Evolutionary conservation across 2,113 vertebrate genomes (phyloP), one percentile per base, ranked within the genome.

Genomic region (Scopus umbretta): DNA sequence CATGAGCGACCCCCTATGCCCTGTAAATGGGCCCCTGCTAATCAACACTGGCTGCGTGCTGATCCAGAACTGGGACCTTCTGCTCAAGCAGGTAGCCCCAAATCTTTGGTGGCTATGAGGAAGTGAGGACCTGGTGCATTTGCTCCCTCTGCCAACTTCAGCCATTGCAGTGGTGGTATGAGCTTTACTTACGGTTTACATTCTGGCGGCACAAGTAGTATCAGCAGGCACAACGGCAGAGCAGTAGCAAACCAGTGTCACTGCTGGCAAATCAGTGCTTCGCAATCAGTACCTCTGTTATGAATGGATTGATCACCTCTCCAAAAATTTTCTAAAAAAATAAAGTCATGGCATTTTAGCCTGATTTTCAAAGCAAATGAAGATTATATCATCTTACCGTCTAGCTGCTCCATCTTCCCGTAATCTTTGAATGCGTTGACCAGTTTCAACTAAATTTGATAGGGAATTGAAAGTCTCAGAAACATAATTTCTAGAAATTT

Each of bases 131-230:
- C 8, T 38, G 17, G 7, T 32, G 6, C 11, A 15, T 61, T 61
- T 72, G 26, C 40, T 65, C 17, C 38, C 23, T 65, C 49, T 95
- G 62, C 26, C n/a, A 55, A 26, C 29, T 91, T 61, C 58, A 76
- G 1, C 8, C 1, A 4, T 10, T 22, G 18, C 2, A 15, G 47
- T 7, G 13, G 32, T 61, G 21, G 32, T 1, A 0, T 3, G 8
- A 88, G 25, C 6, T 79, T 78, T 62, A 34, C 21, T 67, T 72
- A 20, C 38, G 18, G 15, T 63, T 68, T 34, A n/a, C 16, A 9
- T 56, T 76, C 50, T 14, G 16, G 16, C 3, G 8, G 36, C 22
- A 74, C 76, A 78, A 40, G 27, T 18, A 66, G 11, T 15, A 70
- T 27, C 52, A 50, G 42, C 80, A 6, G 21, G 30, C 13, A 19